phyloP scores from a whole-genome alignment of 2,113 vertebrate genomes.

The Bettongia penicillata region DNA sequence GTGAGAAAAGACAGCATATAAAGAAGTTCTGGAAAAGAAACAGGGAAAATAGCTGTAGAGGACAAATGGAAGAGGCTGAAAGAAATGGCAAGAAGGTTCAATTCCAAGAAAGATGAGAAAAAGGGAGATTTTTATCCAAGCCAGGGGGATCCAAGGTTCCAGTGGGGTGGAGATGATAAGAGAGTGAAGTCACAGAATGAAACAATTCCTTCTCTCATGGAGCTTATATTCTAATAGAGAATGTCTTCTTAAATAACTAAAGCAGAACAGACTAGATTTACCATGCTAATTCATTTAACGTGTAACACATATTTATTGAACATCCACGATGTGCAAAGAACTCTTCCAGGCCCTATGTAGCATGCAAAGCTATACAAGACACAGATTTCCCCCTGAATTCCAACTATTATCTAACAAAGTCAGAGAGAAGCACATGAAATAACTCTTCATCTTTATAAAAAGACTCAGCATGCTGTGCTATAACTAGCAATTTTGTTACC shows the following conservation, averaged over 20 bases:
- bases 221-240: not conserved
- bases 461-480: not conserved
- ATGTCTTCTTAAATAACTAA: not conserved
- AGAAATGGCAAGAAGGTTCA: not conserved
- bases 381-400: not conserved
- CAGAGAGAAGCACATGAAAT: not conserved
- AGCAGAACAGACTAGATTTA: constrained; percentile 22
- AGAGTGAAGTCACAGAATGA: not conserved
- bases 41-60: not conserved
- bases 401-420: not conserved
- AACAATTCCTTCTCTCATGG: not conserved
- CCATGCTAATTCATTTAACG: constrained; percentile 34
- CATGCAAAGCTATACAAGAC: not conserved
- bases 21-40: not conserved
- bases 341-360: not conserved
- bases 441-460: not conserved
- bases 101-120: not conserved
- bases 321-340: not conserved
- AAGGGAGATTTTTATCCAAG: not conserved
- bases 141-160: not conserved
- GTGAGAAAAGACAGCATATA: not conserved
- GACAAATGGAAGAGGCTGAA: not conserved
- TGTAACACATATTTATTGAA: constrained; percentile 45
- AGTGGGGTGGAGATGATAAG: not conserved
- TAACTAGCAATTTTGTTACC: not conserved